Evolutionary conservation across 2,113 vertebrate genomes (phyloP).

Genomic region (rat (Rattus norvegicus)): GRCr8 NC_086029.1:31534501-31535000

Average conservation of each 20-base stretch:
- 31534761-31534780: background rate
- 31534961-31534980: background rate
- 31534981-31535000: background rate
- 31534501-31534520: background rate
- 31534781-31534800: background rate
- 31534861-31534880: background rate
- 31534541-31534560: background rate
- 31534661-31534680: background rate
- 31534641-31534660: background rate
- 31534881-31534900: background rate
- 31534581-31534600: background rate
- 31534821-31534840: background rate
- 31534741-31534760: background rate
- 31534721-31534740: background rate
- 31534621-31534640: background rate
- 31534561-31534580: background rate
- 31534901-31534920: background rate
- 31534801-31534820: background rate
- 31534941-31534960: too few relatives aligned
- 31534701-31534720: background rate
- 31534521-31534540: background rate
- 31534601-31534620: background rate
- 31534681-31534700: background rate
- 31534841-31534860: background rate
- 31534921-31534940: background rate